Evolutionary conservation across 2,888 invertebrate genomes (phyloP), one percentile per base, ranked within the genome.

Genomic region (Pseudococcus viburni): DNA sequence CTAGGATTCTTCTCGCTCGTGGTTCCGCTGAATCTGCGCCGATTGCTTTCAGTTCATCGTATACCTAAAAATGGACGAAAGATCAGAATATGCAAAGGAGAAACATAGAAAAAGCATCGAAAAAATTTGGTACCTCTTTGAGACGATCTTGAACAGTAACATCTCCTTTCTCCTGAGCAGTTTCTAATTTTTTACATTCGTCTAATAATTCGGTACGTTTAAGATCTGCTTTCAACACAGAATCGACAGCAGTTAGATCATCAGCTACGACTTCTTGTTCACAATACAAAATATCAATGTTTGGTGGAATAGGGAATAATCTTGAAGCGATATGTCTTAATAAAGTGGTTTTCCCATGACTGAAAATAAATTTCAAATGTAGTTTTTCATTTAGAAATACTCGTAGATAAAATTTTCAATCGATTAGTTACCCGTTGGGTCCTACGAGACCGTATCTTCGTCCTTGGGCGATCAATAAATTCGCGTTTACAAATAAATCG

Each of bases 11-110:
- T 0, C 99, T 94, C 0, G 99, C 99, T 90, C 97, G 94, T 0
- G 99, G 97, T 92, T 99, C 99, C 0, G 99, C 99, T 0, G 99
- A 97, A 92, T 99, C 99, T 0, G 99, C 99, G 15, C 98, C 98
- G 89, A 99, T 99, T 0, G 98, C 98, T 91, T 97, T 96, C 89
- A 99, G 92, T 91, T 99, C 99, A 17, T 97, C 96, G 91, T 98
- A 99, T 6, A 99, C 96, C 94, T 95, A 89, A 1, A 46, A 46
- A 84, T 26, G 5, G 6, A 15, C 26, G 22, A 12, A 17, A 15
- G 0, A 46, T 48, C 17, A 48, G 2, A 8, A 12, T 64, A 7
- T 64, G 22, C 22, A 12, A 22, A 22, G 7, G 8, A 64, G 15
- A 64, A 22, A 22, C 59, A 9, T 22, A 11, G 12, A n/a, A 17